Evolutionary conservation across 2,888 invertebrate species (phyloP), one percentile per base, ranked within the genome.

Genomic region (Ophion costatus): DNA sequence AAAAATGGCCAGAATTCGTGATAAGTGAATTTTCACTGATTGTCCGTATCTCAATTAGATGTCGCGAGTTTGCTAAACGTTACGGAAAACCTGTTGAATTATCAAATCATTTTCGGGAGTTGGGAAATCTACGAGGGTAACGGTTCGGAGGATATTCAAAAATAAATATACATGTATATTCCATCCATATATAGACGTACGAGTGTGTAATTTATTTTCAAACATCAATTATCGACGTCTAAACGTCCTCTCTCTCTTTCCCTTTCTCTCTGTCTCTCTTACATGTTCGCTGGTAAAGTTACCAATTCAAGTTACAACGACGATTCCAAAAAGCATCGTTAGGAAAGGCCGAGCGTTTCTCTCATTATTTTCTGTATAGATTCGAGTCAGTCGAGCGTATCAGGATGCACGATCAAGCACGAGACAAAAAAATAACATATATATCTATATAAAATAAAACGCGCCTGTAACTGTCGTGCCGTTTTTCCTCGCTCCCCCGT

Each of bases 181-280:
- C 17, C 29, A 64, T 59, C 61, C 57, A 66, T 78, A 66, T 24
- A 80, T 76, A 85, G 79, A 83, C 83, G 80, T 85, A 85, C 83
- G 82, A 85, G 83, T 83, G 76, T 80, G 77, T 83, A 80, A 85
- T 90, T 90, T 90, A 90, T 90, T 90, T 90, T 86, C 88, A 90
- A 90, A 90, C 90, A 90, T 89, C 88, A 88, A 90, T 85, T 89
- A 88, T 85, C 87, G 89, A 88, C 89, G 89, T 90, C 89, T 88
- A 90, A 80, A 88, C 88, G 88, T 88, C 89, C 86, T 86, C 86
- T 84, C 71, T 77, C 67, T 33, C 45, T 11, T 14, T 45, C 45
- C 14, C 45, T 45, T 0, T 45, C 45, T 75, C 59, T 59, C 38
- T 38, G 0, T 45, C 14, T 75, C 59, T 59, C 22, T 81, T 76